Evolutionary conservation across 2,113 vertebrate species (phyloP), one percentile per base, ranked within the genome.

Genomic region (Brachionichthys hirsutus): DNA sequence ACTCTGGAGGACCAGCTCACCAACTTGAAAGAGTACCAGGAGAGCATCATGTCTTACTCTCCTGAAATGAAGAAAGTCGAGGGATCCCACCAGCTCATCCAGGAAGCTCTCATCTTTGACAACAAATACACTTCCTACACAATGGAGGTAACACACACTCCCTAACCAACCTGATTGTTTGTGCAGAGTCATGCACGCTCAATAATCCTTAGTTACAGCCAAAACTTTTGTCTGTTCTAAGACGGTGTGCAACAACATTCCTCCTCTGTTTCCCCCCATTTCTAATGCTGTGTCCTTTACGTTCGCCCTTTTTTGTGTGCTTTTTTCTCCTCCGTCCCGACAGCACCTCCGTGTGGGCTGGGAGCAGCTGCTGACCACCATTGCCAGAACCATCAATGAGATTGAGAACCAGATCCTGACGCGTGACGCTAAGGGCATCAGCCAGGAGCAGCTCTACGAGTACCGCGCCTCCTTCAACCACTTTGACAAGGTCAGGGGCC

Each of bases 401-500:
- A 92, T 98, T 0, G 96, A 98, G 82, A 98, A 98, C 92, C 96
- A 98, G 84, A 98, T 98, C 87, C 92, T 98, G 57, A 98, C 96
- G 0, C 93, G 95, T 0, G 96, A 98, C 0, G 96, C 96, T 63
- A 98, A 98, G 59, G 96, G 96, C 12, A 98, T 98, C 92, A 98
- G 94, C 89, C 96, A 98, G 89, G 96, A 98, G 73, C 96, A 98
- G 92, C 94, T 98, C 66, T 93, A 94, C 14, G 96, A 98, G 56
- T 98, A 95, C 92, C 86, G 96, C 0, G 88, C 95, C 0, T 98
- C 96, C 78, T 98, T 98, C 91, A 98, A 98, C 90, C 96, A 98
- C 91, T 98, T 98, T 0, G 95, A 98, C 88, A 98, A 96, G 94
- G 96, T 97, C 89, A 90, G 89, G 87, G 76, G 24, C 7, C 19